Evolutionary conservation across 2,113 vertebrate genomes (phyloP).

Genomic region (Silurus glanis): DNA sequence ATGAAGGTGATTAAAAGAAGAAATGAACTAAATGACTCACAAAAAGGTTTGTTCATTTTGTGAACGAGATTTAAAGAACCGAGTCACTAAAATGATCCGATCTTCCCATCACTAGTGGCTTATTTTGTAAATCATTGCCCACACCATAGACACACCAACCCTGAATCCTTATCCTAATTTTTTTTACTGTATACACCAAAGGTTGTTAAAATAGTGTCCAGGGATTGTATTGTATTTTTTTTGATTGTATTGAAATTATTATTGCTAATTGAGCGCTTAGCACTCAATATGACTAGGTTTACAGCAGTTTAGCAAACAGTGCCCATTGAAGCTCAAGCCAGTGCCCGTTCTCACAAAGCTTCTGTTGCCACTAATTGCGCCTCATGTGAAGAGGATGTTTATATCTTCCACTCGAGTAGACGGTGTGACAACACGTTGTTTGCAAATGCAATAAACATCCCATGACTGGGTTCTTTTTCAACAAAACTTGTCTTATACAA

Average conservation of each 20-base stretch:
- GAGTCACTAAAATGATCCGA: no score
- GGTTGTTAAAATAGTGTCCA: neutral
- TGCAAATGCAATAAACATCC: slow-evolving; percentile 4
- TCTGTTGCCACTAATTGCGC: slow-evolving; percentile 49
- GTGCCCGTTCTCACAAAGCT: slow-evolving; percentile 37
- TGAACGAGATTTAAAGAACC: no score
- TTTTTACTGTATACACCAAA: neutral
- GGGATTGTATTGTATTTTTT: neutral
- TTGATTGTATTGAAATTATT: neutral
- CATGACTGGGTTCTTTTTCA: neutral
- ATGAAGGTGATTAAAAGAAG: no score
- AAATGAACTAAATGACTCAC: no score
- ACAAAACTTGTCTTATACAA: neutral
- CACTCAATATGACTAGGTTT: neutral
- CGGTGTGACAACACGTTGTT: slow-evolving; percentile 25
- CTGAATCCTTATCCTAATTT: neutral
- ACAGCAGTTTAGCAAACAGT: slow-evolving; percentile 9
- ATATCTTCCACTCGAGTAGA: slow-evolving; percentile 26
- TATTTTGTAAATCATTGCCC: neutral
- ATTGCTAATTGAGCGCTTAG: neutral
- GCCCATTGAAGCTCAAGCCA: slow-evolving; percentile 22
- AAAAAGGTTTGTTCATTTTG: no score
- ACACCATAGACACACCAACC: slow-evolving; percentile 4
- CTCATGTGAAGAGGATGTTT: slow-evolving; percentile 43
- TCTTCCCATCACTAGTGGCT: no score